A percentile compares a stretch with the other conserved stretches of the same genome.
Evolutionary conservation across 2,888 invertebrate species (phyloP).

Genomic region (Tenthredo notha): DNA sequence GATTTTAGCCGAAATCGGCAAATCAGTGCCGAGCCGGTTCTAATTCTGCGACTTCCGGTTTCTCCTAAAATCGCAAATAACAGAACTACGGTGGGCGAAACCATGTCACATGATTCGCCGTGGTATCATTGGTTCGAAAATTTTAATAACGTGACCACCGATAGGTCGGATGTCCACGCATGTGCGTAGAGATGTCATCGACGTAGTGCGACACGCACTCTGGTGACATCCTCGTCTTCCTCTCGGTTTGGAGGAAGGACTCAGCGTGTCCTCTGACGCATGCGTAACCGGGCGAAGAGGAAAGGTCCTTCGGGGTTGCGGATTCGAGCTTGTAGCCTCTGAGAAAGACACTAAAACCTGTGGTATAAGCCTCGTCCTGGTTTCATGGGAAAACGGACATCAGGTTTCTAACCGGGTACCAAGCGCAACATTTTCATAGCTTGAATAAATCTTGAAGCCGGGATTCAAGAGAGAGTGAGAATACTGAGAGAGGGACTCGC

Average conservation of each 20-base stretch:
- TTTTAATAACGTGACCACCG: constrained; percentile 73
- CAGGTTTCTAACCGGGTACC: constrained; percentile 62
- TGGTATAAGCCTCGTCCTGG: constrained; percentile 24
- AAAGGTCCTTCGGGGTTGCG: constrained; percentile 41
- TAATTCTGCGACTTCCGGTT: neutral
- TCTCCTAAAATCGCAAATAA: neutral
- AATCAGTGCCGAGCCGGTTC: neutral
- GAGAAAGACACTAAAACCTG: constrained; percentile 36
- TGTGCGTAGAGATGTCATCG: constrained; percentile 75
- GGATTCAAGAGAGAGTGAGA: constrained; percentile 61
- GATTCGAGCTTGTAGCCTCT: neutral
- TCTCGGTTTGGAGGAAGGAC: constrained; percentile 27
- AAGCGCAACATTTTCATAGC: constrained; percentile 43
- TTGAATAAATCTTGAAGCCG: constrained; percentile 62
- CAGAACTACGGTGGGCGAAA: constrained; percentile 3
- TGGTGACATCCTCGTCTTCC: constrained; percentile 63
- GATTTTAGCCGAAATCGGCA: neutral
- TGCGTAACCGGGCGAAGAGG: constrained; percentile 32
- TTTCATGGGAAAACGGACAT: constrained; percentile 64
- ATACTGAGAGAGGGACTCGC: constrained; percentile 58
- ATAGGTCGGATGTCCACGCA: constrained; percentile 77
- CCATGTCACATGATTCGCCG: constrained; percentile 57
- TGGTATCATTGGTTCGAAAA: constrained; percentile 74
- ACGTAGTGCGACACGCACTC: constrained; percentile 63
- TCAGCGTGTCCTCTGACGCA: constrained; percentile 59